These are phyloP conservation scores for Craniophora ligustri DNA, from an alignment of 2,888 invertebrate genomes.

Conservation along the genomic window DNA sequence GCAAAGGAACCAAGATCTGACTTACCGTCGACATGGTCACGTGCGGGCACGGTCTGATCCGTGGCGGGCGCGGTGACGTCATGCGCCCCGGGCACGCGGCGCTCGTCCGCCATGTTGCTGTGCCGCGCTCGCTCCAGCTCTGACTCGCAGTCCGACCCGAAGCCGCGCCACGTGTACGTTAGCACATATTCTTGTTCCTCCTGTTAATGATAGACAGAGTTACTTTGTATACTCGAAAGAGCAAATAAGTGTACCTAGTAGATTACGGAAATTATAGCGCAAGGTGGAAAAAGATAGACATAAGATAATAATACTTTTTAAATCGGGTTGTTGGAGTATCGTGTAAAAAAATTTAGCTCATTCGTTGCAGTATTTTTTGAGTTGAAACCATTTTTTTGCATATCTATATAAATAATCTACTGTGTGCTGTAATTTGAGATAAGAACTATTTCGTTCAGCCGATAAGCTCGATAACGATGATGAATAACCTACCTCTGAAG, in stretches of 20 bases:
- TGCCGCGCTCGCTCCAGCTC: conserved; percentile 65
- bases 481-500: conserved; percentile 74
- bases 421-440: too few relatives aligned
- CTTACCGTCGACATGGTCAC: conserved; percentile 78
- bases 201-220: conserved; percentile 60
- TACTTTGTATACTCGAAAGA: background rate
- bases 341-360: too few relatives aligned
- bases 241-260: background rate
- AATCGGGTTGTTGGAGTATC: too few relatives aligned
- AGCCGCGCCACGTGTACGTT: conserved; percentile 85
- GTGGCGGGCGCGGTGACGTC: conserved; percentile 62
- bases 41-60: conserved; percentile 79
- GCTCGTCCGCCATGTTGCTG: conserved; percentile 76
- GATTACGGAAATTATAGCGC: too few relatives aligned
- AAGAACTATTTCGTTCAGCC: too few relatives aligned
- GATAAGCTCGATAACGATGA: background rate
- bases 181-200: conserved; percentile 84
- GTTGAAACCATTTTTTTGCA: too few relatives aligned
- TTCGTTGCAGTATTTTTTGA: too few relatives aligned
- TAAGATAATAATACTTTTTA: too few relatives aligned
- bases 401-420: too few relatives aligned
- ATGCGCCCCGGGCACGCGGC: conserved; percentile 73
- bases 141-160: conserved; percentile 90
- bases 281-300: too few relatives aligned
- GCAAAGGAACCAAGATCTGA: too few relatives aligned